Base-by-base conservation (phyloP, 1,140 invertebrate genomes). In the Drosophila lowei region DNA sequence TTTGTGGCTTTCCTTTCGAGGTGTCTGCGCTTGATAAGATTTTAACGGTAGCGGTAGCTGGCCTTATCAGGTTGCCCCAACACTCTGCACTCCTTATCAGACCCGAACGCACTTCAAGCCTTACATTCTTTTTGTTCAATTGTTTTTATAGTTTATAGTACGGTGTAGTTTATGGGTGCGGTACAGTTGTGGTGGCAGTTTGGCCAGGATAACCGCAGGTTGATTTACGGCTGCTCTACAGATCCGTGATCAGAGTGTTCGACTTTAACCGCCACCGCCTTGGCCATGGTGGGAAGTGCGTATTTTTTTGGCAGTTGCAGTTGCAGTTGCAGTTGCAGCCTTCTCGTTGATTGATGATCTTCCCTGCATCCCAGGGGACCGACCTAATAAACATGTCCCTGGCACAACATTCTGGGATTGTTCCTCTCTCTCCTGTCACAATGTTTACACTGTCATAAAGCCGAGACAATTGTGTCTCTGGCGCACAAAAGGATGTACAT, bases 381-480 rank as follows among this genome's bases (percentile, higher is more conserved):
- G 79, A 79, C 47, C 79, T 84, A 84, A 84, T 84, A 84, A 79
- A 84, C 65, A 85, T 84, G 79, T 84, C 58, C 50, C 47, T 43
- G 34, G 23, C 38, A 52, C 28, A 67, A 63, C 56, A 52, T 67
- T 58, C 42, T 47, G 18, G 18, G 54, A 46, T 30, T 68, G 66
- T 25, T 5, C 5, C 23, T 13, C 34, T 38, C 34, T 38, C 34
- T 38, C 4, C 34, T 13, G 34, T 68, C 66, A 68, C 50, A 68
- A 68, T 68, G 63, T 68, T 68, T 68, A 67, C 65, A 68, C 65
- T 54, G 28, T 13, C 34, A 38, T 42, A 16, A n/a, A 46, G 44
- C 28, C 16, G n/a, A 21, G 49, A 46, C 59, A 62, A 57, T 38
- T 13, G 34, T 13, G 34, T 11, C 9, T 30, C 34, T 30, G 53